These are phyloP conservation scores for Pempheris klunzingeri DNA, from an alignment of 2,797 vertebrate species.

Conservation along the genomic window DNA sequence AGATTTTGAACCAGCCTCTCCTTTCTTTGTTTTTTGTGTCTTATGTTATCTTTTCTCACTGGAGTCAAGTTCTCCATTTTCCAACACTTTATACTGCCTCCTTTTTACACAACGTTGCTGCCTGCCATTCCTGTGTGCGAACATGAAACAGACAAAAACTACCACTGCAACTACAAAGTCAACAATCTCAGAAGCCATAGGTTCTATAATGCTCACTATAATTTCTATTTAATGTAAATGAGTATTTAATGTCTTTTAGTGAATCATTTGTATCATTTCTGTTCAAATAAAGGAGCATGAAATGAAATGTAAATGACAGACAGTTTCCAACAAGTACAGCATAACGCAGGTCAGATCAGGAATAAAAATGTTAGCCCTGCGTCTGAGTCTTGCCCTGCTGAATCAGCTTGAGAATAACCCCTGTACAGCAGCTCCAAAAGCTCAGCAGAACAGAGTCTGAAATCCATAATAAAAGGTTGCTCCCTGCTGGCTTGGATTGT, in stretches of 20 bases:
- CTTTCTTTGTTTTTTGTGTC: slow-evolving; percentile 33
- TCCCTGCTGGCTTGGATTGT: slow-evolving; percentile 67
- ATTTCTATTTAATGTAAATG: slow-evolving; percentile 6
- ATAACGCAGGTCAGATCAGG: slow-evolving; percentile 36
- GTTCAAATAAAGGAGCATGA: slow-evolving; percentile 14
- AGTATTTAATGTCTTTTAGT: slow-evolving; percentile 1
- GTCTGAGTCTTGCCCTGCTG: slow-evolving; percentile 51
- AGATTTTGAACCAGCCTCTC: slow-evolving; percentile 80
- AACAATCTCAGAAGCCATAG: neutral
- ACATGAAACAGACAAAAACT: neutral
- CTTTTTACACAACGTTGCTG: neutral
- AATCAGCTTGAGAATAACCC: slow-evolving; percentile 58
- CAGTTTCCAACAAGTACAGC: slow-evolving; percentile 12
- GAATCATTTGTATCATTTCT: neutral
- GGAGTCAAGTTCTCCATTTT: slow-evolving; percentile 17
- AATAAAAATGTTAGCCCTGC: slow-evolving; percentile 8
- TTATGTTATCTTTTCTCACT: slow-evolving; percentile 9
- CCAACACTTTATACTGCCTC: neutral
- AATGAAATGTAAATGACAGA: slow-evolving; percentile 7
- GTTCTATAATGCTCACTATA: neutral
- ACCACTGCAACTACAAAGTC: neutral
- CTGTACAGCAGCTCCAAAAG: slow-evolving; percentile 24
- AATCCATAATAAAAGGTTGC: slow-evolving; percentile 63
- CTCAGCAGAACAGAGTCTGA: slow-evolving; percentile 8
- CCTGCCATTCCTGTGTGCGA: slow-evolving; percentile 10